Base-by-base conservation (phyloP, 1,140 invertebrate genomes). In the Sinella curviseta region DNA sequence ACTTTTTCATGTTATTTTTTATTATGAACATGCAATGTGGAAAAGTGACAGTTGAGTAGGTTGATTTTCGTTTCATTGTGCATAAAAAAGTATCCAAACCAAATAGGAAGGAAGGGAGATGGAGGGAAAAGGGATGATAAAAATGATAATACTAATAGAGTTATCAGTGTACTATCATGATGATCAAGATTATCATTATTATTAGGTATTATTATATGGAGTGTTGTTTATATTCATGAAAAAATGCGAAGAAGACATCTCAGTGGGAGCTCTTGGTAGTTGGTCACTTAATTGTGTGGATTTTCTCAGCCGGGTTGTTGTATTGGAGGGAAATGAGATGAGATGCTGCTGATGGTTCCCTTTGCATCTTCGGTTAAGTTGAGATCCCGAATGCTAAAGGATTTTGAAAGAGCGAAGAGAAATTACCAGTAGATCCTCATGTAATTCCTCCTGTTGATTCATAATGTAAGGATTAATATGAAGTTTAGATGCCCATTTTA, bases 211-310 rank as follows among this genome's bases (percentile, higher is more conserved):
- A 48, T 48, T 48, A 20, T 48, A 48, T 48, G 39, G 39, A 48
- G 39, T 60, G 24, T 26, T 60, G 57, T 60, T 60, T 60, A 60
- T 60, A 60, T 60, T 60, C 57, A 60, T 60, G 24, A 26, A 60
- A 60, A 60, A 60, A 60, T 60, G 57, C 39, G 39, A 26, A 12
- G 57, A 17, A 60, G 57, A 60, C 57, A n/a, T 60, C 57, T n/a
- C 24, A 60, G 57, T 26, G 24, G 57, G 57, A 26, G 12, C 24
- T 60, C 57, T n/a, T 60, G 24, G 57, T 60, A 60, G 57, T 70
- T 70, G 65, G 65, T 33, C 65, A 70, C 65, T 70, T 70, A 70
- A 70, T 70, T 70, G 65, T 33, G 65, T 70, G 65, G 65, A 70
- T 70, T 70, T 70, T 70, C 26, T 70, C 65, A 30, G 65, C 31